These are phyloP conservation scores for Sphecodes monilicornis DNA, from an alignment of 2,888 invertebrate species.

Conservation along the genomic window DNA sequence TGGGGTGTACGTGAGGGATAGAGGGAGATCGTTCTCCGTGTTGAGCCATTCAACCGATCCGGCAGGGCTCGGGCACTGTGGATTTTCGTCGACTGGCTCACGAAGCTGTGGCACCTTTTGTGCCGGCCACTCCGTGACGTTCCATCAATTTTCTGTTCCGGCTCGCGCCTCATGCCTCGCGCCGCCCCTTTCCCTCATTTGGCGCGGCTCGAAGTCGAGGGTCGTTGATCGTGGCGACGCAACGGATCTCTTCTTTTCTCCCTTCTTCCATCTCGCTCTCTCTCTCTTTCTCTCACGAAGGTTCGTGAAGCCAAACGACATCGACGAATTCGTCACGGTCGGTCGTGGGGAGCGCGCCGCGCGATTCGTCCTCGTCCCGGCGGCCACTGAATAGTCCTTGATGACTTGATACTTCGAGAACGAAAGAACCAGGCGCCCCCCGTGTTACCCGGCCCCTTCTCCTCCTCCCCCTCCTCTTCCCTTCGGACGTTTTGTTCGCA, in stretches of 20 bases:
- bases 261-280: background rate
- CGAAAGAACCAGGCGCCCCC: slow-evolving; percentile 38
- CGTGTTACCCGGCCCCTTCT: slow-evolving; percentile 46
- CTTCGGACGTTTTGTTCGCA: slow-evolving; percentile 30
- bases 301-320: slow-evolving; percentile 64
- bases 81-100: slow-evolving; percentile 62
- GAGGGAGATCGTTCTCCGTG: background rate
- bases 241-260: slow-evolving; percentile 33
- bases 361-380: slow-evolving; percentile 65
- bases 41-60: slow-evolving; percentile 44
- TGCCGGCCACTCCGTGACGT: slow-evolving; percentile 60
- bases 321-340: slow-evolving; percentile 71
- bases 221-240: slow-evolving; percentile 59
- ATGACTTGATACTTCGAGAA: slow-evolving; percentile 81
- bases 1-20: slow-evolving; percentile 18
- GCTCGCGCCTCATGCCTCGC: slow-evolving; percentile 65
- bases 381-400: slow-evolving; percentile 77
- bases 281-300: background rate
- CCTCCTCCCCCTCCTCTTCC: background rate
- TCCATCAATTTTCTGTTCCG: slow-evolving; percentile 72
- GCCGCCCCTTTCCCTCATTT: slow-evolving; percentile 52
- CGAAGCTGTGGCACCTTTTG: slow-evolving; percentile 41
- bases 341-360: slow-evolving; percentile 61
- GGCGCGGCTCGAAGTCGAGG: slow-evolving; percentile 50
- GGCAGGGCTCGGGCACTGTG: slow-evolving; percentile 29